Evolutionary conservation across 2,797 vertebrate species (phyloP).

Genomic region (Danio jaintianensis): DNA sequence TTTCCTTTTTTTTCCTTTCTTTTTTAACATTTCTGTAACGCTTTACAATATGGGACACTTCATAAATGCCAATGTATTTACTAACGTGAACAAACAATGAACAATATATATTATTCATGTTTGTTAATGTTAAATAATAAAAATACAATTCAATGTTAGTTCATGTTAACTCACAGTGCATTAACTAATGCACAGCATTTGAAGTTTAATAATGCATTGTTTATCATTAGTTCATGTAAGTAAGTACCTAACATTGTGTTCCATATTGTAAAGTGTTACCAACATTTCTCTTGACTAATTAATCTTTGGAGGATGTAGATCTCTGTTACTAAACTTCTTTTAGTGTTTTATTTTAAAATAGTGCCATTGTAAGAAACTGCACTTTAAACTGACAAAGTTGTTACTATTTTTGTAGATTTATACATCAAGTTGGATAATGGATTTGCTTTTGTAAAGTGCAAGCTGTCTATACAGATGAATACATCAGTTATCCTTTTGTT

Average conservation of each 20-base stretch:
- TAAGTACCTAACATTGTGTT: no score
- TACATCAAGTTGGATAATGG: not conserved
- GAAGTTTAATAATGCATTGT: no score
- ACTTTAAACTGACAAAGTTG: not conserved
- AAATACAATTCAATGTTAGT: no score
- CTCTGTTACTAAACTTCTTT: not conserved
- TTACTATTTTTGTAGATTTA: conserved; percentile 1
- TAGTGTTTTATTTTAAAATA: not conserved
- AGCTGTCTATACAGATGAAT: not conserved
- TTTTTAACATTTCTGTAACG: no score
- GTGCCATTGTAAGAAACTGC: conserved; percentile 8
- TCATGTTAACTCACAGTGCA: no score
- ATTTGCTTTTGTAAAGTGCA: not conserved
- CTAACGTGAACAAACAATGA: no score
- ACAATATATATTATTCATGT: no score
- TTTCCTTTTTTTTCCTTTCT: conserved; percentile 31
- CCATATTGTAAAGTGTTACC: not conserved
- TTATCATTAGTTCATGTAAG: no score
- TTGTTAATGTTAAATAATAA: no score
- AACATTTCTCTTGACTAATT: not conserved
- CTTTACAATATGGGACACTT: no score
- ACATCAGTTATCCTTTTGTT: not conserved
- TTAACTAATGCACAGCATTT: no score
- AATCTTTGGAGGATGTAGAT: not conserved
- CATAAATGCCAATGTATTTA: no score